Conservation (phyloP, 2,797 vertebrate genomes). For the Enoplosus armatus region DNA sequence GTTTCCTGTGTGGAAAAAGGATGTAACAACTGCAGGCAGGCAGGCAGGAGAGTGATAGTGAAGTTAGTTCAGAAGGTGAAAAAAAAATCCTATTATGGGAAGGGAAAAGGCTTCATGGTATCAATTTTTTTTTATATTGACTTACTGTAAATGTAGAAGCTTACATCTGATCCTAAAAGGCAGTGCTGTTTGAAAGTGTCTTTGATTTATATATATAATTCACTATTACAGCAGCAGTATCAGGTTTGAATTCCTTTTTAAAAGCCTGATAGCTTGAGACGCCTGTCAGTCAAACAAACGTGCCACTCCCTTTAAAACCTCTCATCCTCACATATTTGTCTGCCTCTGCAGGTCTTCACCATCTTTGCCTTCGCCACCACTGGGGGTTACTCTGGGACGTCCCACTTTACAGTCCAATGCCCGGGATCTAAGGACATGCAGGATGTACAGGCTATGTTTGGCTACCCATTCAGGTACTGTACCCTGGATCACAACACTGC, state of each 20-base stretch:
- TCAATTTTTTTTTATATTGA: neutral
- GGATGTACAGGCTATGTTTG: constrained; percentile 71
- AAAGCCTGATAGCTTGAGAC: neutral
- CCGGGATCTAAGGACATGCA: accelerated
- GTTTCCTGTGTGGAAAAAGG: constrained; percentile 57
- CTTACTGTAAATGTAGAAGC: neutral
- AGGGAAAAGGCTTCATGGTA: neutral
- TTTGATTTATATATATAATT: neutral
- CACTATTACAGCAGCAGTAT: neutral
- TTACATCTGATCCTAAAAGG: neutral
- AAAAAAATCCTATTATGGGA: neutral
- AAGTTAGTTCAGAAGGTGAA: neutral
- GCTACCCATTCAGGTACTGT: constrained; percentile 94
- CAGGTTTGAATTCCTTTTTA: neutral
- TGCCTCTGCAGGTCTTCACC: constrained; percentile 87
- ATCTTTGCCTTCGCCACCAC: constrained; percentile 95
- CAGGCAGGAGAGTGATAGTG: neutral
- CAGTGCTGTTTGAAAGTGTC: neutral
- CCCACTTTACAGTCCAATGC: constrained; percentile 79
- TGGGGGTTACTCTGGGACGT: constrained; percentile 90
- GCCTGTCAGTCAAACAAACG: neutral
- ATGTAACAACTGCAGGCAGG: constrained; percentile 19
- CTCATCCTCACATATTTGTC: neutral
- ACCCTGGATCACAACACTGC: constrained; percentile 41
- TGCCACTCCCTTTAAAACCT: neutral